These are phyloP conservation scores for Aix galericulata DNA, from an alignment of 2,113 vertebrate genomes.

Conservation along the genomic window DNA sequence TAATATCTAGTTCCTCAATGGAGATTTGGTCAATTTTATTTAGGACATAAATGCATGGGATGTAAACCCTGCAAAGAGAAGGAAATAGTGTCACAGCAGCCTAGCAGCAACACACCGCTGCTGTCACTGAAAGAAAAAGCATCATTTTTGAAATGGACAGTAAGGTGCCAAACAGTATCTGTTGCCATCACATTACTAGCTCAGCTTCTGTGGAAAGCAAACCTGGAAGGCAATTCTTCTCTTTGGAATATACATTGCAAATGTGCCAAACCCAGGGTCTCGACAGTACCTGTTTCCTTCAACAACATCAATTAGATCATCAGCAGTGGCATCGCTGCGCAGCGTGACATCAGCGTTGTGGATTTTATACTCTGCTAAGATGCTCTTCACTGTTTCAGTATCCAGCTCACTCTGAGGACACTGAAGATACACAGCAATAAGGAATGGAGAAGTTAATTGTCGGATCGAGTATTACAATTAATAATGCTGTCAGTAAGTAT, in stretches of 20 bases:
- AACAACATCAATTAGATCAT: conserved; percentile 97
- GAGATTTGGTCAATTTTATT: conserved; percentile 99
- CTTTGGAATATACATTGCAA: neutral
- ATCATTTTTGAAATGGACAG: neutral
- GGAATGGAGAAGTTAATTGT: neutral
- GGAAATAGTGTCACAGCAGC: neutral
- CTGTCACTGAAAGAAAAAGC: neutral
- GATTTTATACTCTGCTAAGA: conserved; percentile 96
- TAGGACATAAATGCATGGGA: conserved; percentile 96
- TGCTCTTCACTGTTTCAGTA: conserved; percentile 93
- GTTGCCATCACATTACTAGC: neutral
- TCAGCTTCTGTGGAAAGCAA: neutral
- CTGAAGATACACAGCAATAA: conserved; percentile 55
- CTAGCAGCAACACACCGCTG: neutral
- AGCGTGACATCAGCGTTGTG: conserved; percentile 96
- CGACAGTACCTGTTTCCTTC: conserved; percentile 92
- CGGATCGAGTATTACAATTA: neutral
- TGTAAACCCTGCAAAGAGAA: conserved; percentile 87
- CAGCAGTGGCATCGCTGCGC: conserved; percentile 92
- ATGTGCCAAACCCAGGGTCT: neutral
- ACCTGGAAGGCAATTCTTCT: neutral
- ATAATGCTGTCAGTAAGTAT: neutral
- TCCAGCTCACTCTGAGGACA: conserved; percentile 94
- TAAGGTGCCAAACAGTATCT: neutral
- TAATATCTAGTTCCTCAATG: conserved; percentile 96